Base-by-base conservation (phyloP, 2,888 invertebrate genomes). In the Ethmia dodecea region DNA sequence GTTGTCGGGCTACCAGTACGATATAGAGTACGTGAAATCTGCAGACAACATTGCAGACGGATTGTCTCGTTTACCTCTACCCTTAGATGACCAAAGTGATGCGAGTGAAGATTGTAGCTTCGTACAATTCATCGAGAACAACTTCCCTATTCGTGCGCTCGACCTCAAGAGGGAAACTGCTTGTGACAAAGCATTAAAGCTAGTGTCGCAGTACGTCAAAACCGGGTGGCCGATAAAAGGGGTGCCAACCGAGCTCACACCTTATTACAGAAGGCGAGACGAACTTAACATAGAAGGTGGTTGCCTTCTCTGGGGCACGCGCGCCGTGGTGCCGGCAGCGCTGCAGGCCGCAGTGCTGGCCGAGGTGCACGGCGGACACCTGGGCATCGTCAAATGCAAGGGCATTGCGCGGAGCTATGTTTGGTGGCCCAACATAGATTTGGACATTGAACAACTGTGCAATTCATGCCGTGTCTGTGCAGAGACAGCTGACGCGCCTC, bases 241-340 rank as follows among this genome's bases (percentile, higher is more conserved):
- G 1, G 33, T 2, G 4, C 5, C 28, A 10, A 10, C 13, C 14
- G 25, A 25, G 25, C 25, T 25, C 10, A 11, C 25, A 9, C 45
- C 50, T 0, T 56, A 45, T 31, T 46, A 25, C n/a, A 13, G 33
- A 15, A 24, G 38, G 4, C 13, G 30, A 8, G 27, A 37, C 8
- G 51, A 52, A 13, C 13, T 55, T 3, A 49, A 52, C 12, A 14
- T 25, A 2, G 49, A 50, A 20, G 15, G 36, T 11, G 50, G 43
- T 9, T 35, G 28, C 26, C 5, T 43, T 2, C 13, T 35, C 13
- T 35, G 29, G 35, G 35, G 35, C 4, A 20, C 15, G 15, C 12
- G 35, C 5, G 15, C 24, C 3, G 24, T 35, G 5, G 14, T 31
- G 10, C 41, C 41, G 13, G 6, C 20, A 13, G 5, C 22, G 3